phyloP scores from a whole-genome alignment of 2,888 invertebrate genomes.

The Geotrupes spiniger region DNA sequence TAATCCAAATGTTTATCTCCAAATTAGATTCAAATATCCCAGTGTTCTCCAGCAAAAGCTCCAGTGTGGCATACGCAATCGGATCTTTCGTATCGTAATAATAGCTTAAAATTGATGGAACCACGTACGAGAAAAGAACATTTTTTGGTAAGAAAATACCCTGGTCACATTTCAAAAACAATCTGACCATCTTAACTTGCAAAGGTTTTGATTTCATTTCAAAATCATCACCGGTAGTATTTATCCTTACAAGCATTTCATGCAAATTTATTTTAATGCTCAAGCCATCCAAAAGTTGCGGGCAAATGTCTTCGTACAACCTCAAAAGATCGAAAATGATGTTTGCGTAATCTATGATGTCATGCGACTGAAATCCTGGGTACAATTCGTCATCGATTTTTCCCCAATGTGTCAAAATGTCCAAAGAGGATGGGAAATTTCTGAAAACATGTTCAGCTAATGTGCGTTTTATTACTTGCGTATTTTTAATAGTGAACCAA shows the following conservation, averaged over 20 bases:
- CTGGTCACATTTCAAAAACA: slow-evolving; percentile 45
- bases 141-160: slow-evolving; percentile 40
- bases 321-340: slow-evolving; percentile 58
- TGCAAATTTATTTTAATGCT: slow-evolving; percentile 9
- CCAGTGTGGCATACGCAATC: slow-evolving; percentile 30
- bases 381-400: slow-evolving; percentile 22
- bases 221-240: background rate
- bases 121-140: slow-evolving; percentile 33
- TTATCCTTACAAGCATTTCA: slow-evolving; percentile 5
- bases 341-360: slow-evolving; percentile 33
- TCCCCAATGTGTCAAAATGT: slow-evolving; percentile 44
- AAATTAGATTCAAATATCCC: slow-evolving; percentile 17
- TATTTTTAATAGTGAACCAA: slow-evolving; percentile 11
- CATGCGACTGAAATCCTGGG: slow-evolving; percentile 27
- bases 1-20: slow-evolving; percentile 20
- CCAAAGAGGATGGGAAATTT: slow-evolving; percentile 45
- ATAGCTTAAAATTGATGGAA: slow-evolving; percentile 44
- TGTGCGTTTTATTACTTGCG: slow-evolving; percentile 13
- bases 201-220: slow-evolving; percentile 24
- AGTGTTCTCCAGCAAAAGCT: slow-evolving; percentile 6
- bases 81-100: slow-evolving; percentile 47
- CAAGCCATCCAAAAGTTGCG: slow-evolving; percentile 52
- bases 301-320: slow-evolving; percentile 54
- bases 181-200: slow-evolving; percentile 48
- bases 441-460: slow-evolving; percentile 30